Evolutionary conservation across 2,113 vertebrate species (phyloP), one percentile per base, ranked within the genome.

Genomic region (Pipa parva): DNA sequence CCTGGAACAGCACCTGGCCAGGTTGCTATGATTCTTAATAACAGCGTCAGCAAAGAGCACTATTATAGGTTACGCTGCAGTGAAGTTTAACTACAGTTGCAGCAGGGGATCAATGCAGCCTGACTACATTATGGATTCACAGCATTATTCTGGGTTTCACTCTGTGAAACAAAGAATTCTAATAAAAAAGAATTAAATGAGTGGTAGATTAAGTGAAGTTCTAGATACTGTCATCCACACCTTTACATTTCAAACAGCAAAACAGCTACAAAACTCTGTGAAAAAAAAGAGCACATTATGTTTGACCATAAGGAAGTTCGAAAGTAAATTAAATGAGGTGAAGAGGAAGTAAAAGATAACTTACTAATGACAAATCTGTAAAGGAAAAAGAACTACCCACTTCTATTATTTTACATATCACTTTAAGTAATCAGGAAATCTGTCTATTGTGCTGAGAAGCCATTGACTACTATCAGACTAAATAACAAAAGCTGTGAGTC

Each of bases 151-250:
- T 46, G 68, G 56, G 61, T 22, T 48, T 60, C 56, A 72, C 24
- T 75, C 73, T 79, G 33, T 21, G 73, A 63, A 71, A 73, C 70
- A 75, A 55, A 81, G 69, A 70, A 72, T 64, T 73, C 80, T 63
- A 67, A 72, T 42, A 73, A 76, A 74, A 75, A n/a, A n/a, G n/a
- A n/a, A n/a, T n/a, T n/a, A n/a, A n/a, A n/a, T n/a, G 5, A 75
- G 55, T 66, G 50, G 31, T 3, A 46, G 56, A 68, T 59, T 39
- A 68, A 51, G 48, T 61, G 46, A 37, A 55, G 31, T 25, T 3
- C 45, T 24, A 56, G 55, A 37, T 21, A 59, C 22, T 39, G 39
- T 39, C 42, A 27, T 57, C 17, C 39, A 57, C 12, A 54, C 13
- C 29, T 31, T 31, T 22, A 45, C 54, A 22, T 61, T 29, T 61